Conservation (phyloP, 2,113 vertebrate species). For the Lontra canadensis region DNA sequence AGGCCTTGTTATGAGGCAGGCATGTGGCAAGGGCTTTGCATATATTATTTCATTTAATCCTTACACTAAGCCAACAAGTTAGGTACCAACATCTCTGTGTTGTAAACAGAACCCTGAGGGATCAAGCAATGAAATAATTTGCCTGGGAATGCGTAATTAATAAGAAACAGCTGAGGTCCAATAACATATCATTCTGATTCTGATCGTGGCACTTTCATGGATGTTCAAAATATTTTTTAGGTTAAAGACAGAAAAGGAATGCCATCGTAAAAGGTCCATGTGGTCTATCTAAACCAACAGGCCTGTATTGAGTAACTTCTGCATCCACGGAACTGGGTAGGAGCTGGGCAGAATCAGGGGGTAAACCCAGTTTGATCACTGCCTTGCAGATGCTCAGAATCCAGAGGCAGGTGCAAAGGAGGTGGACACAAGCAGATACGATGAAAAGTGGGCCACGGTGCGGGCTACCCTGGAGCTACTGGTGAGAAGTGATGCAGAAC, state of each 20-base stretch:
- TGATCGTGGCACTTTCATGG: neutral
- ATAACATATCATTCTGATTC: neutral
- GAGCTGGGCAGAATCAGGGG: neutral
- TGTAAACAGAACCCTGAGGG: neutral
- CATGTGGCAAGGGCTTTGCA: neutral
- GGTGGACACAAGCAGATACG: neutral
- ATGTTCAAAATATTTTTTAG: neutral
- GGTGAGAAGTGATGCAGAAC: neutral
- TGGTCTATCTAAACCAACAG: neutral
- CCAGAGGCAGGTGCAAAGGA: neutral
- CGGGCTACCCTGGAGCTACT: fast-evolving
- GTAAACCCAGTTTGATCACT: neutral
- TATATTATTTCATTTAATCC: neutral
- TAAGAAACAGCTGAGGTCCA: constrained; percentile 24
- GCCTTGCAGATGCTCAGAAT: neutral
- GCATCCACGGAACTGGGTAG: neutral
- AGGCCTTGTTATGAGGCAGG: neutral
- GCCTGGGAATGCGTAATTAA: neutral
- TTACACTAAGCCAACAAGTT: neutral
- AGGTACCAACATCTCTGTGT: neutral
- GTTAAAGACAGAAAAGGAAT: neutral
- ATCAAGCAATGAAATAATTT: neutral
- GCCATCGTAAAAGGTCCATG: neutral
- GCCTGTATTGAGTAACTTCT: neutral
- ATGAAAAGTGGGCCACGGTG: no score